Conservation (phyloP, 2,797 vertebrate species). For the Helarctos malayanus region DNA sequence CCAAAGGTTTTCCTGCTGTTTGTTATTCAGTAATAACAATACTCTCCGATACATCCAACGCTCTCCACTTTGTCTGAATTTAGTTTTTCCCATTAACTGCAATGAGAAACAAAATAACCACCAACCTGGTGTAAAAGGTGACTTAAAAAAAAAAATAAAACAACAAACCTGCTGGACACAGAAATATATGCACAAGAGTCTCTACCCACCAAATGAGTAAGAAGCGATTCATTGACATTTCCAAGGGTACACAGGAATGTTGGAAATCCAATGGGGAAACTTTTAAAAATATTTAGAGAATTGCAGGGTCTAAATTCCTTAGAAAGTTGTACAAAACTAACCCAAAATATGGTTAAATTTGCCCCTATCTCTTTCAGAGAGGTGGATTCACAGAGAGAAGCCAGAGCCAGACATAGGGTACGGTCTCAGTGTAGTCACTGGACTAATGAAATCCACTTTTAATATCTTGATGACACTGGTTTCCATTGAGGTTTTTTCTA, state of each 20-base stretch:
- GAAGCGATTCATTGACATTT: neutral
- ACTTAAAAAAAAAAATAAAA: neutral
- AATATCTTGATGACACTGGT: neutral
- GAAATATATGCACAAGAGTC: neutral
- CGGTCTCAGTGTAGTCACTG: rapidly evolving
- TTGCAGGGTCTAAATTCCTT: neutral
- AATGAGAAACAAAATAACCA: neutral
- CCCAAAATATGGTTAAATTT: neutral
- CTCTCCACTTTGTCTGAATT: neutral
- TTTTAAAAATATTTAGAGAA: slow-evolving; percentile 6
- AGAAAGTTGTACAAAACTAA: neutral
- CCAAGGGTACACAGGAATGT: neutral
- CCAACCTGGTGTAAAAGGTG: neutral
- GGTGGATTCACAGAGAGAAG: rapidly evolving
- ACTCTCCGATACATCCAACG: slow-evolving; percentile 74
- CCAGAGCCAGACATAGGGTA: rapidly evolving
- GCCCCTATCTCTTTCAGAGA: neutral
- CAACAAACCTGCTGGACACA: neutral
- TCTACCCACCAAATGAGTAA: neutral
- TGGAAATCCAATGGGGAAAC: neutral
- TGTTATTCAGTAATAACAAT: slow-evolving; percentile 64
- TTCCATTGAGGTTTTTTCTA: neutral
- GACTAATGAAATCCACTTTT: neutral
- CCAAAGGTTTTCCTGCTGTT: slow-evolving; percentile 69
- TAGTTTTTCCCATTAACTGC: neutral